phyloP scores from a whole-genome alignment of 2,113 vertebrate genomes.

The Gorsachius goisagi region DNA sequence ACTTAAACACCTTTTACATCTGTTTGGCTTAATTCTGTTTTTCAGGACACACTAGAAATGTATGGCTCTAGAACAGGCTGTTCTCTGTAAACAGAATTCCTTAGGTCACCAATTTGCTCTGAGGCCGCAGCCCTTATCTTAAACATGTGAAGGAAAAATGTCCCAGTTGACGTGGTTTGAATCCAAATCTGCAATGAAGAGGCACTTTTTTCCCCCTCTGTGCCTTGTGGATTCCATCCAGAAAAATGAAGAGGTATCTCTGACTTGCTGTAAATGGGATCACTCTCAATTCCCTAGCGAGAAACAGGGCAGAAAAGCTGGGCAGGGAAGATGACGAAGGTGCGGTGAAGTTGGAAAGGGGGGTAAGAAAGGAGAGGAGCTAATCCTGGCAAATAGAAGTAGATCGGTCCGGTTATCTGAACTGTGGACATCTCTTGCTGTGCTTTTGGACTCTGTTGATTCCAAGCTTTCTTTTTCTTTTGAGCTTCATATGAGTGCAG shows the following conservation, averaged over 20 bases:
- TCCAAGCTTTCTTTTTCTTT: not conserved
- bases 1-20: not conserved
- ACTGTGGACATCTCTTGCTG: accelerated
- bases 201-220: not conserved
- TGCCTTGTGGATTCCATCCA: not conserved
- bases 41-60: not conserved
- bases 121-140: not conserved
- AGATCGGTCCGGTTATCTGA: not conserved
- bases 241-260: not conserved
- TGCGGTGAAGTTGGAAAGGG: not conserved
- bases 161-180: not conserved
- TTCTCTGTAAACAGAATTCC: not conserved
- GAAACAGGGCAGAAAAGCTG: not conserved
- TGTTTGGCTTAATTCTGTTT: slow-evolving; percentile 12
- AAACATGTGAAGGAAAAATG: not conserved
- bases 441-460: not conserved
- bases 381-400: not conserved
- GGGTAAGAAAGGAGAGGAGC: not conserved
- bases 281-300: not conserved
- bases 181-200: not conserved
- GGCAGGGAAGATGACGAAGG: not conserved
- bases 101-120: not conserved
- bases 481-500: accelerated
- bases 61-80: not conserved
- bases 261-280: not conserved